A percentile compares a stretch with the other conserved stretches of the same genome.
These are phyloP conservation scores for Nothobranchius kuhntae DNA, from an alignment of 2,113 vertebrate species.

Conservation along the genomic window DNA sequence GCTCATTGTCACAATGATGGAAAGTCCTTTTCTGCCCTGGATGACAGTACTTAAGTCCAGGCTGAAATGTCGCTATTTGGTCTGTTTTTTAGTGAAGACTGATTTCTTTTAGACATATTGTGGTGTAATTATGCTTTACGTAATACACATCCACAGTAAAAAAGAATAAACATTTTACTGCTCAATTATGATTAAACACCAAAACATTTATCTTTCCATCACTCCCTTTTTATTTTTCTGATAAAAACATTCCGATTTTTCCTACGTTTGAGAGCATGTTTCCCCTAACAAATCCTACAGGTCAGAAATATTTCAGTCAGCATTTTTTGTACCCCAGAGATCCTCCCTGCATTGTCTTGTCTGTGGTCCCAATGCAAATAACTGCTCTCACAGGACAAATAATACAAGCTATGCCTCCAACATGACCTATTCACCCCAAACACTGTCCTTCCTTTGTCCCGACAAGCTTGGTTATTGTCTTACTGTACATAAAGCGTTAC, in stretches of 20 bases:
- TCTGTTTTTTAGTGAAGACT: neutral
- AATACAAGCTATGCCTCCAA: constrained; percentile 46
- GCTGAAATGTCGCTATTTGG: too few relatives aligned
- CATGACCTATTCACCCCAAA: constrained; percentile 52
- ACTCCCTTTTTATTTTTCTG: too few relatives aligned
- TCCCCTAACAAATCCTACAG: too few relatives aligned
- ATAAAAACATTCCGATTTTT: too few relatives aligned
- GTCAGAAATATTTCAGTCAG: neutral
- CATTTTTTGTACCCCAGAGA: neutral
- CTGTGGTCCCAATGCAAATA: constrained; percentile 19
- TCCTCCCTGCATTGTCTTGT: constrained; percentile 26
- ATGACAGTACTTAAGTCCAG: too few relatives aligned
- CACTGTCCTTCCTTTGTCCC: constrained; percentile 47
- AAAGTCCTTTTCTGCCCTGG: neutral
- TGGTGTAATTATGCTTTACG: neutral
- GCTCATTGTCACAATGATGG: neutral
- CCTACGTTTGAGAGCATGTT: neutral
- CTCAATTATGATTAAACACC: too few relatives aligned
- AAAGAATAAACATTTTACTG: neutral
- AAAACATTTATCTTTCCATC: too few relatives aligned
- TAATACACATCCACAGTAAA: neutral
- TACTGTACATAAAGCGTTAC: constrained; percentile 52
- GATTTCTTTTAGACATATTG: neutral
- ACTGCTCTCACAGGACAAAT: constrained; percentile 23
- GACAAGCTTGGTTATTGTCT: constrained; percentile 50